Base-by-base conservation (phyloP, 2,113 vertebrate genomes). In the Ploceus nigricollis region DNA sequence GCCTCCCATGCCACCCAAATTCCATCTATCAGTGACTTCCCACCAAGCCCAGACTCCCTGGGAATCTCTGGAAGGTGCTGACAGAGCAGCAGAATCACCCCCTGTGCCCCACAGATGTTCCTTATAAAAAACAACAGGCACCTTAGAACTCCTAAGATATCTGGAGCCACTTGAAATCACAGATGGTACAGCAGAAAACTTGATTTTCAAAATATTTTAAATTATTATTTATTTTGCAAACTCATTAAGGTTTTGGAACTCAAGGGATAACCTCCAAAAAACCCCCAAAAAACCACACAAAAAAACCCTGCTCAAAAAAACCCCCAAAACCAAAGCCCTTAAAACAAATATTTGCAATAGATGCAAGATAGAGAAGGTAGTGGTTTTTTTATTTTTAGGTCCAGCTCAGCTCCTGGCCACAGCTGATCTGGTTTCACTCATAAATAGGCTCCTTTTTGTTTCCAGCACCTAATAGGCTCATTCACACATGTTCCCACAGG, bases 151-250 rank as follows among this genome's bases (percentile, higher is more conserved):
- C 39, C 39, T n/a, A 40, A 76, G 89, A 15, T 86, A 57, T 16
- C 40, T 51, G 68, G 31, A 89, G 76, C n/a, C 76, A 45, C 58
- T 70, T 45, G 71, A 78, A 94, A 80, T 45, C 89, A 78, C 60
- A 54, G 18, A 33, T 33, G 75, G 28, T 47, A 51, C 48, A 72
- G 50, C 21, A 77, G 7, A 81, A 81, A 2, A 4, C 9, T 40
- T 39, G 2, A 3, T 13, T 80, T 68, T 61, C 3, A 2, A 9
- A 4, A 3, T 16, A 12, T 54, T 7, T 4, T 2, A 1, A 65
- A 31, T 56, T 39, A 20, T 42, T 48, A 37, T 60, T 91, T 70
- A 22, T 50, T 82, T 68, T 82, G 15, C 9, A 73, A 71, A 24
- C 28, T 61, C 45, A 9, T n/a, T n/a, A 56, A 66, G 15, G 27